These are phyloP conservation scores for Pogonus chalceus DNA, from an alignment of 1,140 invertebrate species.

Conservation along the genomic window DNA sequence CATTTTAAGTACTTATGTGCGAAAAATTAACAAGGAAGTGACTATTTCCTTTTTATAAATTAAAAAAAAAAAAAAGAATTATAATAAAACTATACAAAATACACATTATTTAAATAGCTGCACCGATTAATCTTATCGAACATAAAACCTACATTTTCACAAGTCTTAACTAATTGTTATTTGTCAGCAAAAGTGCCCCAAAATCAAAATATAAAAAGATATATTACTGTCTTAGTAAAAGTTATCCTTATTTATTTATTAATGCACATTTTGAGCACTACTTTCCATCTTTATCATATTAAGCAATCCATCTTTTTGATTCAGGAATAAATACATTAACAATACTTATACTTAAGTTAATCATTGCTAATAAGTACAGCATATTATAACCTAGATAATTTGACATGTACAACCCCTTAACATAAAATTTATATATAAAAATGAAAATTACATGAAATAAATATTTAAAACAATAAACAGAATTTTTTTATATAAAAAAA, in stretches of 20 bases:
- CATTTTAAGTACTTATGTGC: conserved; percentile 2
- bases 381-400: neutral
- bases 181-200: neutral
- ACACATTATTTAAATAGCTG: neutral
- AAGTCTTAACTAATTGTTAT: too few relatives aligned
- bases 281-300: neutral
- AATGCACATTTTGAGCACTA: neutral
- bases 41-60: neutral
- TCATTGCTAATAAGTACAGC: neutral
- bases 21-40: neutral
- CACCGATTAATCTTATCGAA: neutral
- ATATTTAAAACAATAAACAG: too few relatives aligned
- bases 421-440: too few relatives aligned
- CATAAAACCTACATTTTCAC: neutral
- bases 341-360: neutral
- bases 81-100: neutral
- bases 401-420: neutral
- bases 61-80: conserved; percentile 5
- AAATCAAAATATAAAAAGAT: neutral
- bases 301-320: neutral
- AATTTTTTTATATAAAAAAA: too few relatives aligned
- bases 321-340: neutral
- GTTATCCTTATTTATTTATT: neutral
- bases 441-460: too few relatives aligned
- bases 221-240: neutral